A percentile compares a stretch with the other conserved stretches of the same genome.
phyloP scores from a whole-genome alignment of 2,888 invertebrate species.

The Ferrisia virgata region DNA sequence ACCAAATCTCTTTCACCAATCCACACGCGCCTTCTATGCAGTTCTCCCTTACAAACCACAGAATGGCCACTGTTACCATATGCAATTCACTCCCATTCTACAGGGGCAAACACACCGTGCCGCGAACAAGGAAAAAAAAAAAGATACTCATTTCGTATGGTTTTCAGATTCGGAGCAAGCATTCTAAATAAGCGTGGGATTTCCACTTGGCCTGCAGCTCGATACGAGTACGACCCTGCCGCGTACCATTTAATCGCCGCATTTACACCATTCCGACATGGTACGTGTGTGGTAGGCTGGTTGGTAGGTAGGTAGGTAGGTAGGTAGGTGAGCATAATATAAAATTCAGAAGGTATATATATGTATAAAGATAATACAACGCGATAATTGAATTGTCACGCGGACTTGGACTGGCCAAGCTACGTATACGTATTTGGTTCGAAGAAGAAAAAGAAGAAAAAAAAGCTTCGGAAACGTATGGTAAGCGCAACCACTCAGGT shows the following conservation, averaged over 20 bases:
- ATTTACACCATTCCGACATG: constrained; percentile 42
- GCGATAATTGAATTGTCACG: constrained; percentile 44
- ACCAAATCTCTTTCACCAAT: no score
- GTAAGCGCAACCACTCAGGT: not conserved
- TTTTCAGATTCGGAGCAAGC: not conserved
- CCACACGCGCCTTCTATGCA: no score
- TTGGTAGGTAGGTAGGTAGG: no score
- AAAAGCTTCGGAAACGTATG: not conserved
- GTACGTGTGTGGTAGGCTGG: constrained; percentile 38
- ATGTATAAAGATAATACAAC: constrained; percentile 15
- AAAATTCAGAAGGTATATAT: constrained; percentile 8
- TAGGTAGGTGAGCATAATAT: constrained; percentile 19
- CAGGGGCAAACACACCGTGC: not conserved
- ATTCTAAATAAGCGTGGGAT: constrained; percentile 34
- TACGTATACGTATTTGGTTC: not conserved
- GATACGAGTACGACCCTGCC: not conserved
- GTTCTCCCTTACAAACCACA: not conserved
- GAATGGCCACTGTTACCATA: not conserved
- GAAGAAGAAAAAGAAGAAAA: no score
- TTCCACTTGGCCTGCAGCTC: not conserved
- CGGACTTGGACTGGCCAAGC: not conserved
- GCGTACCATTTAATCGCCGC: constrained; percentile 25
- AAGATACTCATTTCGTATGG: not conserved
- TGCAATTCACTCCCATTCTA: not conserved
- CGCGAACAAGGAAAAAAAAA: not conserved